A percentile compares a stretch with the other conserved stretches of the same genome.
Conservation (phyloP, 2,113 vertebrate species). For the Cebus imitator region DNA sequence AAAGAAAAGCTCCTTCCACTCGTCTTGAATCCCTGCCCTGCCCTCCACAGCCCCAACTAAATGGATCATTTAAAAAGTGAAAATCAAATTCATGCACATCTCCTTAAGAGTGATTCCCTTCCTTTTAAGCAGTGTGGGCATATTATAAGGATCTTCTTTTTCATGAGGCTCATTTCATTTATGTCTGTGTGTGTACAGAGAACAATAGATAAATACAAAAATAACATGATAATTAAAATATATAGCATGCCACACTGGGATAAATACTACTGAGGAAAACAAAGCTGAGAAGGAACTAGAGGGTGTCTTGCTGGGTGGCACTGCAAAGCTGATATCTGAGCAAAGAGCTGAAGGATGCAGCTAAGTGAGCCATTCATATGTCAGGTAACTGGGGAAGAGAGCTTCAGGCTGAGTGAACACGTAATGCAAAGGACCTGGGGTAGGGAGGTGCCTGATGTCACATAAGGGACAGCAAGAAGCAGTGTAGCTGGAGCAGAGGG, state of each 20-base stretch:
- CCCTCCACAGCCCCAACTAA: not conserved
- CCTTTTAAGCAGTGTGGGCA: not conserved
- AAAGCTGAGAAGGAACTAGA: not conserved
- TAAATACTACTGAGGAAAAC: not conserved
- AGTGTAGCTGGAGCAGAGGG: not conserved
- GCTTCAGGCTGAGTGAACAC: not conserved
- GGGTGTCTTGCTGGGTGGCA: not conserved
- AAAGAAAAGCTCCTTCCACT: not conserved
- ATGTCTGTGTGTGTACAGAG: not conserved
- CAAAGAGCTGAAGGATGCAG: not conserved
- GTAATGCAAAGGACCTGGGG: not conserved
- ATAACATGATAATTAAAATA: constrained; percentile 2
- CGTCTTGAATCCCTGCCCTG: not conserved
- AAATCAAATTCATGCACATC: not conserved
- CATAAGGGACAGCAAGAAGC: not conserved
- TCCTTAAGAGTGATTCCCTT: not conserved
- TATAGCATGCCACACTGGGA: not conserved
- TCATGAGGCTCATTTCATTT: not conserved
- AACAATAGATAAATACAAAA: constrained; percentile 8
- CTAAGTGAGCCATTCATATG: not conserved
- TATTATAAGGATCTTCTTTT: not conserved
- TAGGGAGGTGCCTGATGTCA: not conserved
- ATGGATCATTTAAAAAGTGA: constrained; percentile 19
- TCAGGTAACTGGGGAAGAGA: not conserved
- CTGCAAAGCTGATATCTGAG: not conserved